A percentile compares a stretch with the other conserved stretches of the same genome.
phyloP scores from a whole-genome alignment of 2,888 invertebrate species.

The Amphipyra tragopoginis region DNA sequence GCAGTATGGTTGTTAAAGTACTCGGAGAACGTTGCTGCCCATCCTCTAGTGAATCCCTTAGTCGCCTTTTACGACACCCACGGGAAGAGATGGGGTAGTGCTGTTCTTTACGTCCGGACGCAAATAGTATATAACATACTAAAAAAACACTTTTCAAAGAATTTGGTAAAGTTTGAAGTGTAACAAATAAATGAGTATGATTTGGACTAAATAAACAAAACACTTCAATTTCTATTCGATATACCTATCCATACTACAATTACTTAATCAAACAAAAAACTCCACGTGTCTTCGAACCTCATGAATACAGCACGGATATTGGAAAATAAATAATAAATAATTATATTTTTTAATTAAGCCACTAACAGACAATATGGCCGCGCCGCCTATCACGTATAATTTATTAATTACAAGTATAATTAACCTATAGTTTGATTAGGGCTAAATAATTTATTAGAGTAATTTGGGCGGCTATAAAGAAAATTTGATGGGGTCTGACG shows the following conservation, averaged over 20 bases:
- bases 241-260: too few species aligned
- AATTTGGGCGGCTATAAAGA: constrained; percentile 66
- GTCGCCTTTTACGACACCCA: too few species aligned
- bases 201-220: constrained; percentile 7
- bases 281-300: constrained; percentile 15
- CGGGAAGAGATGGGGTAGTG: too few species aligned
- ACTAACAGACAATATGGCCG: constrained; percentile 58
- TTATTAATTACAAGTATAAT: constrained; percentile 68
- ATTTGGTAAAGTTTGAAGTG: too few species aligned
- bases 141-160: too few species aligned
- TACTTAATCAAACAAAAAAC: constrained; percentile 14
- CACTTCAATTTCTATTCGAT: too few species aligned
- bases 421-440: constrained; percentile 70
- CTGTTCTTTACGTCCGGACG: too few species aligned
- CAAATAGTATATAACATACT: too few species aligned
- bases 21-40: too few species aligned
- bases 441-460: constrained; percentile 66
- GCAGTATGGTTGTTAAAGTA: too few species aligned
- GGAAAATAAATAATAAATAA: constrained; percentile 58
- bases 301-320: constrained; percentile 48
- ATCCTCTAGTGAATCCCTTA: too few species aligned
- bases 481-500: constrained; percentile 59
- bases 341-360: constrained; percentile 59
- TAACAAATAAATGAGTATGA: constrained; percentile 1
- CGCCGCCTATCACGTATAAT: constrained; percentile 58